Evolutionary conservation across 2,797 vertebrate species (phyloP).

Genomic region (Ctenosaura bakeri): DNA sequence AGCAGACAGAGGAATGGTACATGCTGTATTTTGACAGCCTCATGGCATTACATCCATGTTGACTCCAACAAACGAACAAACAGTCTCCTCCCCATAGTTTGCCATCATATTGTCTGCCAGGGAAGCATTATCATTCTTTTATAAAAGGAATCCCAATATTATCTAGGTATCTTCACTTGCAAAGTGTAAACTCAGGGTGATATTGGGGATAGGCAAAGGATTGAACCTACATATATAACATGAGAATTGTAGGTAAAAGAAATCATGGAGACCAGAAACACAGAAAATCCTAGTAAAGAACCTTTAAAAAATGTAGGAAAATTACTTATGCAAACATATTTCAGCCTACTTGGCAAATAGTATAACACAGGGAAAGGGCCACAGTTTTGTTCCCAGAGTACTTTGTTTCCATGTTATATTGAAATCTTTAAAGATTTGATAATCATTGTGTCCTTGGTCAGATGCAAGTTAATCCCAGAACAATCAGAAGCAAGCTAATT

Average conservation of each 20-base stretch:
- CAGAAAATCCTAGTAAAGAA: neutral
- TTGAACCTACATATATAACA: neutral
- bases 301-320: neutral
- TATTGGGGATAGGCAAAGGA: neutral
- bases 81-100: neutral
- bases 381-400: neutral
- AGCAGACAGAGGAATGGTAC: neutral
- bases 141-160: neutral
- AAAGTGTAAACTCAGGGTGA: neutral
- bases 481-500: neutral
- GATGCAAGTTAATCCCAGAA: too few species aligned
- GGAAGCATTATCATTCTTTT: neutral
- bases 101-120: neutral
- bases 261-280: neutral
- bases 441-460: neutral
- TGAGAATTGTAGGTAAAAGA: neutral
- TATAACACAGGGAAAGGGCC: neutral
- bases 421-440: neutral
- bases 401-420: neutral
- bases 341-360: neutral
- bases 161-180: neutral
- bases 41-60: neutral
- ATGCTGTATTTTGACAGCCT: neutral
- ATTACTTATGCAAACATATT: neutral
- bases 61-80: neutral